Evolutionary conservation across 2,797 vertebrate genomes (phyloP).

Genomic region (Rhynchotus rufescens): DNA sequence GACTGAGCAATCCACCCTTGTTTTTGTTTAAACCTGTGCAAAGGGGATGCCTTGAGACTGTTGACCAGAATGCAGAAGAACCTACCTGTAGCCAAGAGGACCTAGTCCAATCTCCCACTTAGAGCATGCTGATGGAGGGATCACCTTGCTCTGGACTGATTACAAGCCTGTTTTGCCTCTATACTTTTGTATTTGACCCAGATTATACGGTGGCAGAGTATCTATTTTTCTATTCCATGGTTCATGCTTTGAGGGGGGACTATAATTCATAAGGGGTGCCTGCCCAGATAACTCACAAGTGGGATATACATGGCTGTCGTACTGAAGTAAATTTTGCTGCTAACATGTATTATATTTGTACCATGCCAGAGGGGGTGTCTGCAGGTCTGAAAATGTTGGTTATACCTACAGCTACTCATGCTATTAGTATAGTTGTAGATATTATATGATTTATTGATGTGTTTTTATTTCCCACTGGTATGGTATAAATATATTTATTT

Average conservation of each 20-base stretch:
- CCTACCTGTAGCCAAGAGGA: not conserved
- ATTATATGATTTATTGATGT: slow-evolving; percentile 84
- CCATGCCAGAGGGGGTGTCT: slow-evolving; percentile 83
- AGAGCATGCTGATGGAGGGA: not conserved
- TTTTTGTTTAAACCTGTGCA: not conserved
- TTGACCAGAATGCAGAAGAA: not conserved
- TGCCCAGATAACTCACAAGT: slow-evolving; percentile 53
- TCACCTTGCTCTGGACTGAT: not conserved
- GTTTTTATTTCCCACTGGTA: slow-evolving; percentile 86
- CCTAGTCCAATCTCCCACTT: not conserved
- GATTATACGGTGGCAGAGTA: not conserved
- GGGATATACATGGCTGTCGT: slow-evolving; percentile 58
- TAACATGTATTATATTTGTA: slow-evolving; percentile 65
- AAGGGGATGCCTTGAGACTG: fast-evolving
- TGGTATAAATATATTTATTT: slow-evolving; percentile 86
- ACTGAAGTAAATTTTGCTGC: slow-evolving; percentile 49
- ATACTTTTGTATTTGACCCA: not conserved
- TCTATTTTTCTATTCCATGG: slow-evolving; percentile 27
- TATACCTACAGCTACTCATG: slow-evolving; percentile 77
- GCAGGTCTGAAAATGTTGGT: slow-evolving; percentile 78
- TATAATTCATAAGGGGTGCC: slow-evolving; percentile 51
- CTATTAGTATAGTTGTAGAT: slow-evolving; percentile 84
- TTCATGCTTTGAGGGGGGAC: slow-evolving; percentile 22
- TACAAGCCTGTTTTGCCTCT: not conserved
- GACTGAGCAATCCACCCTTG: not conserved